These are phyloP conservation scores for Himalopsyche tibetana DNA, from an alignment of 2,888 invertebrate species.

Conservation along the genomic window DNA sequence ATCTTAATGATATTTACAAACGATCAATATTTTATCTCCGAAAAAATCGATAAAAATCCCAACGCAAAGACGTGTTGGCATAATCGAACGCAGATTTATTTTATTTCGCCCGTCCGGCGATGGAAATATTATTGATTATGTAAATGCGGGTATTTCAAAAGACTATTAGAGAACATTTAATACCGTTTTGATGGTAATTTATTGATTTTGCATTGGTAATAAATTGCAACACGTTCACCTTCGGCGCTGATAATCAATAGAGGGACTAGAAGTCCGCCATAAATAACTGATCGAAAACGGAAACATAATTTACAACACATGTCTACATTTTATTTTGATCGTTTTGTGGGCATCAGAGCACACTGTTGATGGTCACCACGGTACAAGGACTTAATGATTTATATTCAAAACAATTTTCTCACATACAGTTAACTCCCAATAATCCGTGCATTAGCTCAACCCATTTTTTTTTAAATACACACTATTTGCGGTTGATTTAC, in stretches of 20 bases:
- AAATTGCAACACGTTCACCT: constrained; percentile 62
- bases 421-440: no score
- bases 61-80: constrained; percentile 21
- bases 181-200: constrained; percentile 59
- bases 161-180: constrained; percentile 60
- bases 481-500: no score
- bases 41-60: constrained; percentile 50
- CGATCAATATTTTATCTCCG: neutral
- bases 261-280: constrained; percentile 49
- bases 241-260: constrained; percentile 57
- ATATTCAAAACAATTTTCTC: no score
- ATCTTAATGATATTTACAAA: constrained; percentile 6
- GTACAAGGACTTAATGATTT: neutral
- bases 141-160: constrained; percentile 58
- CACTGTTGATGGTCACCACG: neutral
- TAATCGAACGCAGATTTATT: constrained; percentile 26
- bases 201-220: constrained; percentile 56
- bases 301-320: constrained; percentile 58
- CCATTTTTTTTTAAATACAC: no score
- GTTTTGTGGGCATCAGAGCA: constrained; percentile 50
- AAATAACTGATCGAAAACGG: constrained; percentile 40
- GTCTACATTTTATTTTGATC: constrained; percentile 54
- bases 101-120: constrained; percentile 10
- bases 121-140: constrained; percentile 53
- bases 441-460: no score